Percentiles rank a stretch among this genome's conserved stretches.
Evolutionary conservation across 2,888 invertebrate species (phyloP).

Genomic region (Hybos culiciformis): DNA sequence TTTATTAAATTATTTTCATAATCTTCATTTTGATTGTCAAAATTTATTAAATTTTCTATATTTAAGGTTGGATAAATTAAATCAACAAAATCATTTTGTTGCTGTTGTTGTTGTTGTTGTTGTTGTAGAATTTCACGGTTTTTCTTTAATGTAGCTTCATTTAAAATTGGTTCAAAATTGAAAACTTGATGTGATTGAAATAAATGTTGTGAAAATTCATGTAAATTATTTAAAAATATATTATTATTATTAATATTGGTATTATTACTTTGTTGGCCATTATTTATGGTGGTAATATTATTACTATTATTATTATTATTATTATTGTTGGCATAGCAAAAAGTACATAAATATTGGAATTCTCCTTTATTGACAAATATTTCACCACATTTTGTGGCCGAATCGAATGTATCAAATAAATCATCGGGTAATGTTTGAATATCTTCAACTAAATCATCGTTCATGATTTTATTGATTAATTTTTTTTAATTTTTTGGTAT

Average conservation of each 20-base stretch:
- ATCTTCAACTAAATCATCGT: background rate
- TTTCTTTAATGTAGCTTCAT: background rate
- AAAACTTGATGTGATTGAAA: slow-evolving; percentile 1
- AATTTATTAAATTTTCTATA: background rate
- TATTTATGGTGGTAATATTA: too few species aligned
- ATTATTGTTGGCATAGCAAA: too few species aligned
- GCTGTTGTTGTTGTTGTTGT: background rate
- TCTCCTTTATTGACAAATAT: background rate
- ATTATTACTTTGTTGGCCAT: too few species aligned
- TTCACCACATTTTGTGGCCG: slow-evolving; percentile 1
- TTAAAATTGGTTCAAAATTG: slow-evolving; percentile 1
- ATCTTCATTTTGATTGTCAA: background rate
- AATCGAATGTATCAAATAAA: slow-evolving; percentile 1
- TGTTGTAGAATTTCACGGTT: background rate
- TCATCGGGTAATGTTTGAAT: background rate
- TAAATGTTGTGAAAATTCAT: background rate
- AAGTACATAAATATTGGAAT: slow-evolving; percentile 1
- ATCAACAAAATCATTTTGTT: background rate
- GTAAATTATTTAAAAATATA: background rate
- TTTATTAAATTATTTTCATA: background rate
- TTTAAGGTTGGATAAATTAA: background rate
- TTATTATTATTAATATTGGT: too few species aligned
- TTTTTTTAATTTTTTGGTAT: background rate
- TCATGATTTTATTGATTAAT: background rate
- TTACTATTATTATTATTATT: too few species aligned